Evolutionary conservation across 2,113 vertebrate species (phyloP).

Genomic region (Catagonus wagneri): DNA sequence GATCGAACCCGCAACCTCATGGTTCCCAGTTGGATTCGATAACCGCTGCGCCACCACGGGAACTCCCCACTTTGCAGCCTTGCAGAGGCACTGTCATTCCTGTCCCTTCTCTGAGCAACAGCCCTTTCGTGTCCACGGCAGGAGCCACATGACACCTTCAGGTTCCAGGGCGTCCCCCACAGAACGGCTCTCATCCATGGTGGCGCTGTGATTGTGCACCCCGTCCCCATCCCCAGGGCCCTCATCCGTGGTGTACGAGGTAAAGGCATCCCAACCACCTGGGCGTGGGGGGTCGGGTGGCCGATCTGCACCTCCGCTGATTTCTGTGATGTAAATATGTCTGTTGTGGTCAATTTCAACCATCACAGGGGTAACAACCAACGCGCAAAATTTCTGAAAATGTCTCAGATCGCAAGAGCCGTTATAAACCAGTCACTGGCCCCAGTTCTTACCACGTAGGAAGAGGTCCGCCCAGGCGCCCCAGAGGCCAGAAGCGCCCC

Average conservation of each 20-base stretch:
- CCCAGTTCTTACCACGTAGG: neutral
- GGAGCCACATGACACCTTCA: neutral
- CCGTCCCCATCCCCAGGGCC: neutral
- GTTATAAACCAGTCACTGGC: neutral
- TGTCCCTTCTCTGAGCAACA: neutral
- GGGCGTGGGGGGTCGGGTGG: fast-evolving
- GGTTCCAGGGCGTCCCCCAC: neutral
- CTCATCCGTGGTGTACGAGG: fast-evolving
- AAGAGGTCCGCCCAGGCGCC: neutral
- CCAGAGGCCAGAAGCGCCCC: neutral
- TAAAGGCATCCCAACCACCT: neutral
- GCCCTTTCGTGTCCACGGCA: neutral
- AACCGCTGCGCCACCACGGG: no score
- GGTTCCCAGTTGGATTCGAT: no score
- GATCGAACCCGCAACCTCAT: no score
- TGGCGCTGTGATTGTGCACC: neutral
- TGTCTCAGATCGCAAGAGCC: neutral
- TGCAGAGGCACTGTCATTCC: neutral
- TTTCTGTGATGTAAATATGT: neutral
- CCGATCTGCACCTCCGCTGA: neutral
- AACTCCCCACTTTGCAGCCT: neutral
- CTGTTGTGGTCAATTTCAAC: neutral
- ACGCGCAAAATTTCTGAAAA: neutral
- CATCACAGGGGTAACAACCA: neutral
- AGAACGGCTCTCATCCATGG: fast-evolving